Base-by-base conservation (phyloP, 1,140 invertebrate genomes). In the Atta texana region DNA sequence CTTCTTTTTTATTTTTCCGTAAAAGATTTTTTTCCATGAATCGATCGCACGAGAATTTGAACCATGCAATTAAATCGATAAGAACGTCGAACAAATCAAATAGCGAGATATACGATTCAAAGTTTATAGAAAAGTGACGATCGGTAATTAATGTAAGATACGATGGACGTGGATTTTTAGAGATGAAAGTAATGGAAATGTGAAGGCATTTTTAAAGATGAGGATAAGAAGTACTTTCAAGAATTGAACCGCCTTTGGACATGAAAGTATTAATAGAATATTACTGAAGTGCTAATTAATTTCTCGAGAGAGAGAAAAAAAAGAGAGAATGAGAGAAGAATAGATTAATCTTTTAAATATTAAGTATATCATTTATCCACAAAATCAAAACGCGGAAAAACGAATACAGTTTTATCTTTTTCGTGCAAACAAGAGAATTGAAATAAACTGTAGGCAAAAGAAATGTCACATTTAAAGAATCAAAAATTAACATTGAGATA, bases 191-290 rank as follows among this genome's bases (percentile, higher is more conserved):
- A 34, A 34, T 34, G 31, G 31, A 34, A 34, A 34, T 34, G 6
- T 5, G 31, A 6, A 34, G 31, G 31, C 31, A 34, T 34, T 34
- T 34, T 34, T 34, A 6, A 34, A 34, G 31, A 34, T 34, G 10
- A n/a, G 61, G 21, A 10, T 49, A 31, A n/a, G 21, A 4, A 49
- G 28, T n/a, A 57, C 21, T 82, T 63, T 49, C 12, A 24, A 49
- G n/a, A 59, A 61, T 59, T 14, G 5, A 16, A 55, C n/a, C 31
- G 28, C 44, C 49, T 69, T 82, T n/a, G 34, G 44, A 24, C 3
- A 66, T 2, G 69, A 75, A 84, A 84, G 39, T 75, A 75, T 84
- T 84, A 74, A 7, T 74, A 84, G 57, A 63, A 14, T 34, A 84
- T n/a, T 71, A 68, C 14, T 51, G 18, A 49, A 49, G 24, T 12